Conservation (phyloP, 2,113 vertebrate species). For the Xiphias gladius region DNA sequence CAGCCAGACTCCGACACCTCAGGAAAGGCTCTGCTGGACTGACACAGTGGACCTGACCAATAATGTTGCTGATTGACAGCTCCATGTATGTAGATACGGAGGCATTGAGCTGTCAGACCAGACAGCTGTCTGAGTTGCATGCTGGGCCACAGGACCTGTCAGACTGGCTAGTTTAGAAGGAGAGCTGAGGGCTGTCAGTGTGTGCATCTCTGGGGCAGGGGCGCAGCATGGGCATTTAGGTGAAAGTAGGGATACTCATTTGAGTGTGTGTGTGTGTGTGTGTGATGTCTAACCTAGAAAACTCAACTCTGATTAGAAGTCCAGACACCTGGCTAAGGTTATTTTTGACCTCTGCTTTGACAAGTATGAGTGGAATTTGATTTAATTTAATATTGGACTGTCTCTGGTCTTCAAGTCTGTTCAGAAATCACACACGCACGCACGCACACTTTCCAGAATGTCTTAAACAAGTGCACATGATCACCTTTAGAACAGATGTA, state of each 20-base stretch:
- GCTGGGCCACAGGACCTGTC: constrained; percentile 66
- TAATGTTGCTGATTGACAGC: constrained; percentile 58
- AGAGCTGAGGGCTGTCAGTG: constrained; percentile 45
- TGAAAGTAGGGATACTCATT: constrained; percentile 41
- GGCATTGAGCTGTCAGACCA: constrained; percentile 54
- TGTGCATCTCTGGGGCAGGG: constrained; percentile 40
- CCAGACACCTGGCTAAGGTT: constrained; percentile 30
- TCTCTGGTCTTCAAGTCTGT: not conserved
- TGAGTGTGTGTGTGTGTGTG: constrained; percentile 20
- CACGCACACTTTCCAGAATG: not conserved
- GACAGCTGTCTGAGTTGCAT: constrained; percentile 55
- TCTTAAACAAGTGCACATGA: not conserved
- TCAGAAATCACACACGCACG: not conserved
- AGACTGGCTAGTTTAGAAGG: constrained; percentile 28
- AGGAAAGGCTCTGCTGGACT: constrained; percentile 23
- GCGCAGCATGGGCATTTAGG: constrained; percentile 23
- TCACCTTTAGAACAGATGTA: constrained; percentile 7
- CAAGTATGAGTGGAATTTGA: constrained; percentile 24
- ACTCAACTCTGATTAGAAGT: constrained; percentile 57
- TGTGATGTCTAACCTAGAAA: constrained; percentile 62
- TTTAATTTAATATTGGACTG: constrained; percentile 36
- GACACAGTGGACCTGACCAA: constrained; percentile 30
- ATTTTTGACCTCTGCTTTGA: constrained; percentile 58
- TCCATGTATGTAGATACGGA: constrained; percentile 64
- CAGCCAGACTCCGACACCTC: constrained; percentile 10